Evolutionary conservation across 35 echinoderm and acorn worm species (phyloP).

Genomic region (Stichopus chloronotus): DNA sequence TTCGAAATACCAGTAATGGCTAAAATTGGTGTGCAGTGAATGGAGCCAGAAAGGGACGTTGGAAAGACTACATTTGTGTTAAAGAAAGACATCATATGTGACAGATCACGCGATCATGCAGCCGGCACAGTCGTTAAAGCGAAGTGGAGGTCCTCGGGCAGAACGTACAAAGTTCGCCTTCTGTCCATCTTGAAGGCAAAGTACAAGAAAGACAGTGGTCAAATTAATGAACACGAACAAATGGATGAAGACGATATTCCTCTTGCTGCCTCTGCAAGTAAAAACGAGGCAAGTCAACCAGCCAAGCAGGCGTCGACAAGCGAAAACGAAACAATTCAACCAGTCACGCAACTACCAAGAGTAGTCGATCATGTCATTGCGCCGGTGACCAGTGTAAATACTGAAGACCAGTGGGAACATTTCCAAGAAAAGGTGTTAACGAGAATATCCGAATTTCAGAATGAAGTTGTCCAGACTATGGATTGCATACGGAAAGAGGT

Average conservation of each 20-base stretch:
- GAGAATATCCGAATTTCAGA: background rate
- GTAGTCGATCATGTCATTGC: no score
- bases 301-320: background rate
- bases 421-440: background rate
- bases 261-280: background rate
- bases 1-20: background rate
- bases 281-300: background rate
- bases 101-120: background rate
- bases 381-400: no score
- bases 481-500: background rate
- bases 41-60: constrained; percentile 15
- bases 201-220: background rate
- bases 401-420: background rate
- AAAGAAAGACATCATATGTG: constrained; percentile 26
- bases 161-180: background rate
- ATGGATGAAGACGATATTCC: background rate
- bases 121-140: background rate
- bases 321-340: background rate
- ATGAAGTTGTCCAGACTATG: background rate
- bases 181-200: background rate
- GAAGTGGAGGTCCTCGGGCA: constrained; percentile 6
- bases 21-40: background rate
- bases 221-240: background rate
- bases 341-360: no score
- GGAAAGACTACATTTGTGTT: constrained; percentile 24